Conservation (phyloP, 1,140 invertebrate genomes). For the Ips nitidus region DNA sequence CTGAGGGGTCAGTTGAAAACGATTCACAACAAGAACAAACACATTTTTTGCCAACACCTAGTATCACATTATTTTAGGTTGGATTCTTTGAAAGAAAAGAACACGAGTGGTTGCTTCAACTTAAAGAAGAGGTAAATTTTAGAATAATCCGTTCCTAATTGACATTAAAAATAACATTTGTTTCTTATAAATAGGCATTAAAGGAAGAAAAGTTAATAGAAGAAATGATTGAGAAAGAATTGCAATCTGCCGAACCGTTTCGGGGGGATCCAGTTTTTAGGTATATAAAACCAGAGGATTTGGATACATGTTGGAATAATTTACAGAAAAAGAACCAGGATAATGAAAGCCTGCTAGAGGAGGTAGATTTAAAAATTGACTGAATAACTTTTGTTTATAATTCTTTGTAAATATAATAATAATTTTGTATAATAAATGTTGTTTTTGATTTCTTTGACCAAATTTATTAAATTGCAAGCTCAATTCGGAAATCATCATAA, state of each 20-base stretch:
- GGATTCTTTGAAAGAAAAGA: conserved; percentile 25
- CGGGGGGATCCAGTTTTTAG: conserved; percentile 2
- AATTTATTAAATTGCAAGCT: neutral
- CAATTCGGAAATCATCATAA: too few relatives aligned
- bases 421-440: neutral
- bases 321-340: neutral
- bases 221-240: conserved; percentile 23
- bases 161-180: neutral
- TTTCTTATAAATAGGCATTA: conserved; percentile 5
- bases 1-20: neutral
- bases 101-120: conserved; percentile 3
- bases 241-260: neutral
- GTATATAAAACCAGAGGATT: conserved; percentile 15
- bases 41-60: too few relatives aligned
- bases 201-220: conserved; percentile 14
- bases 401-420: neutral
- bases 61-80: conserved; percentile 1
- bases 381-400: neutral
- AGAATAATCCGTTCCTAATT: neutral
- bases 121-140: conserved; percentile 10
- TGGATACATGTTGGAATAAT: conserved; percentile 6
- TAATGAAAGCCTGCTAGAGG: too few relatives aligned
- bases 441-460: neutral
- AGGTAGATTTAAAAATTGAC: neutral
- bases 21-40: too few relatives aligned